Conservation (phyloP, 2,113 vertebrate species). For the Oncorhynchus mykiss region DNA sequence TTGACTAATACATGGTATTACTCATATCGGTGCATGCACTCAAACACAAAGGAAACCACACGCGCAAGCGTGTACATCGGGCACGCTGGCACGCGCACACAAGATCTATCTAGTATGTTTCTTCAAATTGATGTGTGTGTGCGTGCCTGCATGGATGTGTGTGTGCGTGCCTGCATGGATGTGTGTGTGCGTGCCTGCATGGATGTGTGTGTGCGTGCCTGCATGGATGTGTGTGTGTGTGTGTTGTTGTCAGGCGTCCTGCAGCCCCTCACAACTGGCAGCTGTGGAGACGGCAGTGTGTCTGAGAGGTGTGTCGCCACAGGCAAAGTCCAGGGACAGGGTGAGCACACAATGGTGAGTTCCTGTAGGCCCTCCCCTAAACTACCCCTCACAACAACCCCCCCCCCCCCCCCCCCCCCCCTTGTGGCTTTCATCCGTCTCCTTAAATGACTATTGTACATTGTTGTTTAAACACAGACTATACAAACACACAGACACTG, state of each 20-base stretch:
- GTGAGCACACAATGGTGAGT: constrained; percentile 80
- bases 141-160: too few species aligned
- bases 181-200: too few species aligned
- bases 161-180: too few species aligned
- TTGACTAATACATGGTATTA: constrained; percentile 59
- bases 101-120: background rate
- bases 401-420: constrained; percentile 8
- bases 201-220: too few species aligned
- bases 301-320: constrained; percentile 82
- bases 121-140: too few species aligned
- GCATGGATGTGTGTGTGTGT: too few species aligned
- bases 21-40: constrained; percentile 61
- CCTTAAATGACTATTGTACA: constrained; percentile 22
- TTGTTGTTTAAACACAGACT: constrained; percentile 22
- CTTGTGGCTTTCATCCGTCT: constrained; percentile 28
- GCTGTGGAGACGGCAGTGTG: constrained; percentile 76
- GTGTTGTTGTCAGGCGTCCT: constrained; percentile 78
- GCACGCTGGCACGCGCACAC: too few species aligned
- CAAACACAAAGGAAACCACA: constrained; percentile 47
- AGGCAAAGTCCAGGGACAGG: constrained; percentile 78
- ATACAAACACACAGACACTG: constrained; percentile 26
- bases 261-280: constrained; percentile 82
- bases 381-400: too few species aligned
- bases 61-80: constrained; percentile 18
- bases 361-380: constrained; percentile 19